Conservation (phyloP, 2,888 invertebrate species). For the Noctua comes region DNA sequence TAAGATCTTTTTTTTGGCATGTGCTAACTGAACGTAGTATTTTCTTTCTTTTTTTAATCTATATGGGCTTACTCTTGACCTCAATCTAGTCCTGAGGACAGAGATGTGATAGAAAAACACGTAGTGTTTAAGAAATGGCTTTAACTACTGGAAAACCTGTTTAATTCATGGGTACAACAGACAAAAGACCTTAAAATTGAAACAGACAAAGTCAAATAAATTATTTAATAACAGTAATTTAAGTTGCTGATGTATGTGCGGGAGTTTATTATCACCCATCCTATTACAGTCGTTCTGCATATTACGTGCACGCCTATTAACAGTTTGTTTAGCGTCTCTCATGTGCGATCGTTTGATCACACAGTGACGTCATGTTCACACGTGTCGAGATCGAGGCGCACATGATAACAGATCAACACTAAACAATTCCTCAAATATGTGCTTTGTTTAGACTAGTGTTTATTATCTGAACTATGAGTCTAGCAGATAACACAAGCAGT, state of each 20-base stretch:
- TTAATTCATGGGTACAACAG: neutral
- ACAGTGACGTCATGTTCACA: conserved; percentile 44
- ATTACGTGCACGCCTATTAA: conserved; percentile 8
- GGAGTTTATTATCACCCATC: conserved; percentile 9
- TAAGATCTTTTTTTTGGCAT: neutral
- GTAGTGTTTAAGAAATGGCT: no score
- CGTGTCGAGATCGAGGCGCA: conserved; percentile 3
- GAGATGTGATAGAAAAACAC: no score
- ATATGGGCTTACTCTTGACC: no score
- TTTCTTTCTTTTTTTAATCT: no score
- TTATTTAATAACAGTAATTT: neutral
- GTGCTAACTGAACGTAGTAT: neutral
- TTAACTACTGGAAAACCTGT: no score
- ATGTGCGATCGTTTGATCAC: conserved; percentile 28
- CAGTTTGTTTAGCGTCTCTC: conserved; percentile 36
- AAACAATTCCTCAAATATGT: conserved; percentile 34
- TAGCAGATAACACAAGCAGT: conserved; percentile 17
- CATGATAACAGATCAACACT: conserved; percentile 19
- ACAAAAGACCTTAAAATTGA: neutral
- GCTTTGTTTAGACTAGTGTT: conserved; percentile 23
- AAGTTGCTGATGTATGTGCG: neutral
- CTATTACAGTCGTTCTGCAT: neutral
- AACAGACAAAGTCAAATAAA: neutral
- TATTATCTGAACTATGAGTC: neutral
- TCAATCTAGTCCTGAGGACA: no score